Evolutionary conservation across 92 coral and sea anemone genomes (phyloP), one percentile per base, ranked within the genome.

Genomic region (Virgularia gustaviana): DNA sequence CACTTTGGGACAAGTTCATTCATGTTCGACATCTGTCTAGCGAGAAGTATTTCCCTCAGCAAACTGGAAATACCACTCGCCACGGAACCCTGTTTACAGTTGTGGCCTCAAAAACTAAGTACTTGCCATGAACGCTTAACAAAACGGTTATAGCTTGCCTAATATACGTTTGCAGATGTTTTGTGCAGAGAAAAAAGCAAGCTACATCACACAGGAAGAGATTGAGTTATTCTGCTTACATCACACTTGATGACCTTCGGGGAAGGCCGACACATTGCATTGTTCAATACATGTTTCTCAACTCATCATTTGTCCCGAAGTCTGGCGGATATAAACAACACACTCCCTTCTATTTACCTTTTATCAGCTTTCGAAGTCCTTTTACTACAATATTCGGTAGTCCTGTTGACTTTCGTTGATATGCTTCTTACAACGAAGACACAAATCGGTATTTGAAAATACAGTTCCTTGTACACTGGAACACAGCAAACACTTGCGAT

Each of bases 401-500:
- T 18, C 27, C 28, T 64, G 41, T 7, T 6, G 16, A 23, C 44
- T 22, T 23, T 28, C 56, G 28, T 49, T 27, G 38, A 27, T 68
- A 34, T 68, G 34, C 72, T 49, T 10, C 75, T 68, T 68, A 61
- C 60, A 49, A 34, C 75, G 75, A 68, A 68, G 75, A 16, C 31
- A 68, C 15, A 60, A 30, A 11, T 36, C 12, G 34, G 35, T 47
- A 35, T 47, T 15, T 47, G 15, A 47, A 16, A 68, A 68, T 49
- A 68, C 75, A 68, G 51, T 68, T 66, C 37, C 61, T 33, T 68
- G 49, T 27, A 43, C 15, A 15, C 31, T 34, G 57, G 75, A 68
- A 68, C 75, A 61, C n/a, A 34, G 60, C 33, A 15, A 15, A 47
- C 3, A 19, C 22, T 31, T 12, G 23, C 9, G 64, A 10, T 30